These are phyloP conservation scores for Phoebastria nigripes DNA, from an alignment of 2,797 vertebrate genomes.

Conservation along the genomic window DNA sequence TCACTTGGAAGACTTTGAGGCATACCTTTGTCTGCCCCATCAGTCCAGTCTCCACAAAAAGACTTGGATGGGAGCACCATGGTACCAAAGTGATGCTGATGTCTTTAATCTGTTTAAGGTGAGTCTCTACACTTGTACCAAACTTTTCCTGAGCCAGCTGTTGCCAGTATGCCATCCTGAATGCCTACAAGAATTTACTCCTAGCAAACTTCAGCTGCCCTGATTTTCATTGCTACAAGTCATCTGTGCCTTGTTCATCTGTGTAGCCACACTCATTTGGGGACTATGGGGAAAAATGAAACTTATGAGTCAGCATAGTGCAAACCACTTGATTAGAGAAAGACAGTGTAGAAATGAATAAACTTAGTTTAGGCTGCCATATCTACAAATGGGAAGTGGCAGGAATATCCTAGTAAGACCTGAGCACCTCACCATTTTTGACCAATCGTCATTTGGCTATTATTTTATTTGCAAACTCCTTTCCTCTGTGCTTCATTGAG, in stretches of 20 bases:
- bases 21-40: constrained; percentile 39
- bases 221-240: neutral
- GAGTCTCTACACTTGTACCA: neutral
- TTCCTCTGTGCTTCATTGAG: neutral
- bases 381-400: neutral
- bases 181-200: neutral
- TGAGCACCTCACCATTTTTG: neutral
- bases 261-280: neutral
- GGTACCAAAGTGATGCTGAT: constrained; percentile 64
- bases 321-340: neutral
- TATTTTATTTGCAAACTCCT: neutral
- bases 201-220: neutral
- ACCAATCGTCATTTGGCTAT: rapidly evolving
- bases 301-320: neutral
- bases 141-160: neutral
- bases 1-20: constrained; percentile 57
- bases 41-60: neutral
- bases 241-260: neutral
- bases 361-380: neutral
- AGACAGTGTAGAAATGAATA: neutral
- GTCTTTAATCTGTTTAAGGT: constrained; percentile 60
- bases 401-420: neutral
- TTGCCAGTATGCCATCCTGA: neutral
- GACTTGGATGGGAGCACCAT: neutral
- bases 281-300: neutral